A percentile compares a stretch with the other conserved stretches of the same genome.
Evolutionary conservation across 2,113 vertebrate genomes (phyloP).

Genomic region (Mirounga angustirostris): DNA sequence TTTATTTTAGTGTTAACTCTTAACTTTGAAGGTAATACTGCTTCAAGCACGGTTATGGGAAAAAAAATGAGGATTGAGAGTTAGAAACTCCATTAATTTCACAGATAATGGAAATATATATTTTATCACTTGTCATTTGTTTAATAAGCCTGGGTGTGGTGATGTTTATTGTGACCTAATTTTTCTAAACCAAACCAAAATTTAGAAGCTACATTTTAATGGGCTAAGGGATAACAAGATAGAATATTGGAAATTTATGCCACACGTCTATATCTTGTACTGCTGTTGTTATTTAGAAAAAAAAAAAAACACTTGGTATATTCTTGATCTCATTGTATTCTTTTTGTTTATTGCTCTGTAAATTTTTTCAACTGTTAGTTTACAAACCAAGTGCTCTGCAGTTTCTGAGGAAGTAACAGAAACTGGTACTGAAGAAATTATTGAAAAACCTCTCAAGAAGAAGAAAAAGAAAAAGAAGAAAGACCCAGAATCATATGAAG

Average conservation of each 20-base stretch:
- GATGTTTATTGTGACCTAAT: neutral
- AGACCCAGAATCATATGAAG: constrained; percentile 47
- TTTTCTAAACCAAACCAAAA: constrained; percentile 41
- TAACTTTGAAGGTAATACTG: neutral
- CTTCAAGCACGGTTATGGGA: neutral
- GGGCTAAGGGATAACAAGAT: neutral
- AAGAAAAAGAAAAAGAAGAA: constrained; percentile 88
- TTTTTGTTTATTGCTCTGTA: constrained; percentile 21
- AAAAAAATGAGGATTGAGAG: neutral
- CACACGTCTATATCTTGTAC: neutral
- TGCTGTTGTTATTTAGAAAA: neutral
- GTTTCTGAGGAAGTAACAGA: constrained; percentile 65
- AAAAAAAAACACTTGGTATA: neutral
- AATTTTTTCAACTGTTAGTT: constrained; percentile 75
- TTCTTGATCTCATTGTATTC: neutral
- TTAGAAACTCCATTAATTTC: neutral
- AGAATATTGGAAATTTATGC: neutral
- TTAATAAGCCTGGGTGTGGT: neutral
- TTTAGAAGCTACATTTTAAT: neutral
- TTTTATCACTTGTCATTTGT: neutral
- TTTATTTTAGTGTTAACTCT: constrained; percentile 7
- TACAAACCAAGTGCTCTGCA: constrained; percentile 76
- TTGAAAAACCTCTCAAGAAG: constrained; percentile 72
- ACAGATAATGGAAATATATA: neutral
- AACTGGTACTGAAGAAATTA: constrained; percentile 8